Conservation (phyloP, 1,140 invertebrate species). For the Ceratitis capitata region DNA sequence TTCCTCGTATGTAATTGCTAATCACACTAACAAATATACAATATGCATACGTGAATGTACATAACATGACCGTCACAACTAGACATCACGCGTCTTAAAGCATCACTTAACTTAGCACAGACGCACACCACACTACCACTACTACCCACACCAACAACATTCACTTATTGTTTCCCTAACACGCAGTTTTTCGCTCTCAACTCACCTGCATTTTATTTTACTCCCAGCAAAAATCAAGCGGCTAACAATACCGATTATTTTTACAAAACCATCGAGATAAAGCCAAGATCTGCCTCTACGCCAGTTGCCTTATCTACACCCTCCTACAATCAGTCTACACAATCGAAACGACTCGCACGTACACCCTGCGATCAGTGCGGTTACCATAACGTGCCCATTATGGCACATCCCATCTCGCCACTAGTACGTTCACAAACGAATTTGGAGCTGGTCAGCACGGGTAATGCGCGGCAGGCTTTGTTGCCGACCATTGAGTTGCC, state of each 20-base stretch:
- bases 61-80: not conserved
- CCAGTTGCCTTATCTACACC: constrained; percentile 29
- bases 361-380: constrained; percentile 60
- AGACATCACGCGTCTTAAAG: not conserved
- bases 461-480: constrained; percentile 53
- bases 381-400: constrained; percentile 57
- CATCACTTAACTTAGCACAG: not conserved
- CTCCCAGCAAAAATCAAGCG: constrained; percentile 46
- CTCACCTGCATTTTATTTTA: not conserved
- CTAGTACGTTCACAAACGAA: constrained; percentile 60
- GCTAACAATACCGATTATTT: constrained; percentile 53
- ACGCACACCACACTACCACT: not conserved
- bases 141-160: too few species aligned
- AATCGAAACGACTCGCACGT: constrained; percentile 54
- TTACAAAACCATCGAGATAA: constrained; percentile 48
- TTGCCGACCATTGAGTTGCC: constrained; percentile 44
- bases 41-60: not conserved
- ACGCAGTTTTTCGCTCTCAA: not conserved
- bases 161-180: too few species aligned
- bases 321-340: constrained; percentile 43
- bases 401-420: constrained; percentile 60
- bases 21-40: not conserved
- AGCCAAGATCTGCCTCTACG: constrained; percentile 55
- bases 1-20: not conserved
- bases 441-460: constrained; percentile 55